Evolutionary conservation across 2,113 vertebrate genomes (phyloP), one percentile per base, ranked within the genome.

Genomic region (Ammodytes marinus): DNA sequence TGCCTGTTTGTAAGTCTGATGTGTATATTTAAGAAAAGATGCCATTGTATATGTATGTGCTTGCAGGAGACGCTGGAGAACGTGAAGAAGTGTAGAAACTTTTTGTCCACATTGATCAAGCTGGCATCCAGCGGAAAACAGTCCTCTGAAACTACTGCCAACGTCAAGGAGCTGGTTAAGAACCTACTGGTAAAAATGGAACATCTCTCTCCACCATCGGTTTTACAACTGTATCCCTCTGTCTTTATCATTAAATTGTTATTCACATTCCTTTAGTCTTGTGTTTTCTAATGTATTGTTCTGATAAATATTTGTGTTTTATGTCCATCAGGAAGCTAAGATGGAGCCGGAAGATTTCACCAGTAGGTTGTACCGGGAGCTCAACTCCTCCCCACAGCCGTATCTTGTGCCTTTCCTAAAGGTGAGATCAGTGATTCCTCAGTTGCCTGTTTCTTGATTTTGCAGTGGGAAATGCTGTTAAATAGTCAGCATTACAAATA

Each of bases 321-420:
- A 69, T 9, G 65, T 79, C 79, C 72, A 19, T 78, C 84, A 99
- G 97, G 97, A 98, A 83, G 96, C 95, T 43, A 97, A 98, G 93
- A 96, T 98, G 0, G 97, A 98, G 95, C 95, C 97, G 2, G 97
- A 99, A 88, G 97, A 97, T 75, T 99, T 99, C 69, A 98, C 97
- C 88, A 97, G 97, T 75, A 94, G 95, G 82, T 92, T 99, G 69
- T 99, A 99, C 91, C 93, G 91, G 87, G 97, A 98, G 89, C 96
- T 98, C 82, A 97, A 97, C 93, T 98, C 97, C 89, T 98, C 97
- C 91, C 97, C 97, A 89, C 97, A 98, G 95, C 97, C 97, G 75
- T 99, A 97, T 92, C 97, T 99, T 91, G 97, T 99, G 96, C 97
- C 97, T 97, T 99, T 99, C 94, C 94, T 99, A 70, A 99, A 99